A percentile compares a stretch with the other conserved stretches of the same genome.
phyloP scores from a whole-genome alignment of 1,140 invertebrate species.

The Teleogryllus occipitalis region DNA sequence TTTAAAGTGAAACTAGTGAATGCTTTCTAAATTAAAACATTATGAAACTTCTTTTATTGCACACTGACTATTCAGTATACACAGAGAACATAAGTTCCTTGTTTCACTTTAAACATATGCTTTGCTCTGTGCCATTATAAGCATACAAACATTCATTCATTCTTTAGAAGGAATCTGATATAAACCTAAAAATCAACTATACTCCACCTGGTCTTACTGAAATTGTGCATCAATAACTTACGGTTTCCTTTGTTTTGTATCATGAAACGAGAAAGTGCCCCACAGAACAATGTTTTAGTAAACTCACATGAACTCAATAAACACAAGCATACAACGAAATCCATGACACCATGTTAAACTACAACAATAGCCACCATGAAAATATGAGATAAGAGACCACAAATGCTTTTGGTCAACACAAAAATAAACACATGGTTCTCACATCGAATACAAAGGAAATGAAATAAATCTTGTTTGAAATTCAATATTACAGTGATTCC shows the following conservation, averaged over 20 bases:
- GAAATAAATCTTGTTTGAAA: too few relatives aligned
- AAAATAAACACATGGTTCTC: background rate
- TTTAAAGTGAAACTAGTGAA: too few relatives aligned
- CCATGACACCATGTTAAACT: background rate
- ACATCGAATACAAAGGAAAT: background rate
- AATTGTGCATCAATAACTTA: slow-evolving; percentile 21
- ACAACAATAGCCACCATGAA: background rate
- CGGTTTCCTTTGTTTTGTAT: slow-evolving; percentile 23
- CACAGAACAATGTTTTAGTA: slow-evolving; percentile 10
- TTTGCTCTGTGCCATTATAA: background rate
- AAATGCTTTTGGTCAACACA: background rate
- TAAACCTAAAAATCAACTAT: background rate
- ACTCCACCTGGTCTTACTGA: slow-evolving; percentile 10
- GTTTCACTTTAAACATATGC: too few relatives aligned
- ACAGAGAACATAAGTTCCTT: too few relatives aligned
- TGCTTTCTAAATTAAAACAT: too few relatives aligned
- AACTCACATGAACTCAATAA: background rate
- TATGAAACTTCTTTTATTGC: too few relatives aligned
- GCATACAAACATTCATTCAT: background rate
- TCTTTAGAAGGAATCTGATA: background rate
- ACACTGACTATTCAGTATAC: too few relatives aligned
- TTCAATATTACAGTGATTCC: too few relatives aligned
- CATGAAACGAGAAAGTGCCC: slow-evolving; percentile 19
- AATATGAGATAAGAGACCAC: background rate
- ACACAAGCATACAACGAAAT: background rate